These are phyloP conservation scores for Pogonomyrmex barbatus DNA, from an alignment of 1,140 invertebrate genomes.

Conservation along the genomic window DNA sequence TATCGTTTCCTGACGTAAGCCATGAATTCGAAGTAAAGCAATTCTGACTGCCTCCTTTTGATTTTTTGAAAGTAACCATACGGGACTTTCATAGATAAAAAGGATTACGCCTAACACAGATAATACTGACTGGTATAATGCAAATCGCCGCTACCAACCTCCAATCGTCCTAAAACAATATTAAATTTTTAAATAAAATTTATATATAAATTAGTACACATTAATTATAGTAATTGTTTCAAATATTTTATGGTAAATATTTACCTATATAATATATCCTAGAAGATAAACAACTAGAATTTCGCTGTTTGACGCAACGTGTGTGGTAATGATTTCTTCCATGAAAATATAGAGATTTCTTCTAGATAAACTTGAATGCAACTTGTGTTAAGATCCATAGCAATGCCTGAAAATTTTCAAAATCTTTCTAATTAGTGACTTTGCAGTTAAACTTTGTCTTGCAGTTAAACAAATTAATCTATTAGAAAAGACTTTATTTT, in stretches of 20 bases:
- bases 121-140: conserved; percentile 86
- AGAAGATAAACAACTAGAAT: conserved; percentile 88
- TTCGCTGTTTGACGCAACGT: conserved; percentile 86
- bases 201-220: not conserved
- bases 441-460: no score
- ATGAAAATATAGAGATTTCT: conserved; percentile 87
- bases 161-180: conserved; percentile 84
- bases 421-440: not conserved
- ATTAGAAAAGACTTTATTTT: no score
- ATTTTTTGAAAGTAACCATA: conserved; percentile 75
- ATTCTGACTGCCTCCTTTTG: conserved; percentile 85
- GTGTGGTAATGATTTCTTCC: conserved; percentile 86
- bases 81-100: conserved; percentile 61
- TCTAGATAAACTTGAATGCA: conserved; percentile 85
- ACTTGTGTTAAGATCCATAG: conserved; percentile 71
- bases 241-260: not conserved
- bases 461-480: not conserved
- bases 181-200: not conserved
- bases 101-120: conserved; percentile 84
- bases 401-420: conserved; percentile 80
- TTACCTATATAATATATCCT: conserved; percentile 81
- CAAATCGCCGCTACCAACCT: conserved; percentile 87
- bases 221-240: not conserved
- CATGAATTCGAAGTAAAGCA: conserved; percentile 85
- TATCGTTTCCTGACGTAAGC: conserved; percentile 83